Percentiles rank a stretch among this genome's conserved stretches.
phyloP scores from a whole-genome alignment of 1,140 invertebrate genomes.

The Bombus polaris region DNA sequence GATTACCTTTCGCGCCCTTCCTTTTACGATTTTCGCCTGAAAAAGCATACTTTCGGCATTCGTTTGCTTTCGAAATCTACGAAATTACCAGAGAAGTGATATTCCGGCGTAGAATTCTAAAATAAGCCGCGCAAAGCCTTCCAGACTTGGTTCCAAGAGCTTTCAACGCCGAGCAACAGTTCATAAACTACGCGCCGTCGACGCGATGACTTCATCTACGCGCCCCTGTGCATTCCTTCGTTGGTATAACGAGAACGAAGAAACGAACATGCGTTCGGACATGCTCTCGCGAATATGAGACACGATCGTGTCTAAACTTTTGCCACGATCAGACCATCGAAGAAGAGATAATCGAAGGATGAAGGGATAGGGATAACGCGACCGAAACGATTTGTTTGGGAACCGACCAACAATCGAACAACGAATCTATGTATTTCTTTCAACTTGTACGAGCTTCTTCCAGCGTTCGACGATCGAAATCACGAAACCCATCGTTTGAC shows the following conservation, averaged over 20 bases:
- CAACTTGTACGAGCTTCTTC: not conserved
- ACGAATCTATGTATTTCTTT: conserved; percentile 31
- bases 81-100: not conserved
- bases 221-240: conserved; percentile 36
- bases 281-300: conserved; percentile 12
- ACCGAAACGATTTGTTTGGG: conserved; percentile 31
- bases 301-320: not conserved
- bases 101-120: not conserved
- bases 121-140: not conserved
- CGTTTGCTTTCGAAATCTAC: not conserved
- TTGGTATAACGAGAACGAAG: conserved; percentile 32
- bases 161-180: not conserved
- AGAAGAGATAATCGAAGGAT: too few species aligned
- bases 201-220: conserved; percentile 50
- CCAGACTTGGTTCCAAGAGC: not conserved
- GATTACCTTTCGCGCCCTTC: not conserved
- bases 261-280: conserved; percentile 6
- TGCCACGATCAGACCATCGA: conserved; percentile 6
- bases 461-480: not conserved
- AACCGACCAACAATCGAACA: not conserved
- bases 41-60: not conserved
- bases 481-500: not conserved
- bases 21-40: not conserved
- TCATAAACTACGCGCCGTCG: not conserved
- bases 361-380: conserved; percentile 24